Conservation (phyloP, 2,888 invertebrate genomes). For the Hirudinaria manillensis region DNA sequence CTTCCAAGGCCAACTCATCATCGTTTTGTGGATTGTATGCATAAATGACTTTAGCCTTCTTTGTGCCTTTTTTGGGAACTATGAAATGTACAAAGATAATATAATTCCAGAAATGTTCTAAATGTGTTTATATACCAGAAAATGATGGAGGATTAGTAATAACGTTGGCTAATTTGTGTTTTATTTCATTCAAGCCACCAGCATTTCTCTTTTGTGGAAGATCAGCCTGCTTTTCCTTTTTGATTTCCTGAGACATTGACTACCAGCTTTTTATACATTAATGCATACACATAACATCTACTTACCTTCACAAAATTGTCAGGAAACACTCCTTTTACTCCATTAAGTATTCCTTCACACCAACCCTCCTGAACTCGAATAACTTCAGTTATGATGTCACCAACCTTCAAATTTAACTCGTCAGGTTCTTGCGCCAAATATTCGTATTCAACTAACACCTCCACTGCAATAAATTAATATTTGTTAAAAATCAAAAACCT, state of each 20-base stretch:
- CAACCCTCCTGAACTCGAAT: slow-evolving; percentile 75
- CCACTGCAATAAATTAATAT: slow-evolving; percentile 45
- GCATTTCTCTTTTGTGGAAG: slow-evolving; percentile 14
- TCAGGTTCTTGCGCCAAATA: slow-evolving; percentile 71
- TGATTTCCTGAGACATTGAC: slow-evolving; percentile 25
- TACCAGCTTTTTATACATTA: too few species aligned
- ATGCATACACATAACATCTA: not conserved
- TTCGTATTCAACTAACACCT: slow-evolving; percentile 78
- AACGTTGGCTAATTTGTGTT: slow-evolving; percentile 23
- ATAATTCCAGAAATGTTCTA: not conserved
- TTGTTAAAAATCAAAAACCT: not conserved
- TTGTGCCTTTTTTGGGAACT: slow-evolving; percentile 21
- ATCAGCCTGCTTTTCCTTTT: slow-evolving; percentile 24
- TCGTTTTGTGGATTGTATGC: slow-evolving; percentile 36
- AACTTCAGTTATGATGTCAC: slow-evolving; percentile 76
- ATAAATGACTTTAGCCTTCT: slow-evolving; percentile 36
- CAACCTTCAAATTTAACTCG: slow-evolving; percentile 74
- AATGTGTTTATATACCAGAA: not conserved
- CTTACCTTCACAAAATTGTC: slow-evolving; percentile 78
- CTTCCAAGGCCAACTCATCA: slow-evolving; percentile 37
- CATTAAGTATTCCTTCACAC: slow-evolving; percentile 81
- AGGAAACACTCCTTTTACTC: slow-evolving; percentile 81
- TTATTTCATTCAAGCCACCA: slow-evolving; percentile 21
- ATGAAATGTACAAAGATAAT: not conserved
- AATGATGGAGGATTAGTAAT: slow-evolving; percentile 24